Evolutionary conservation across 1,140 invertebrate genomes (phyloP).

Genomic region (Zophobas atratus): DNA sequence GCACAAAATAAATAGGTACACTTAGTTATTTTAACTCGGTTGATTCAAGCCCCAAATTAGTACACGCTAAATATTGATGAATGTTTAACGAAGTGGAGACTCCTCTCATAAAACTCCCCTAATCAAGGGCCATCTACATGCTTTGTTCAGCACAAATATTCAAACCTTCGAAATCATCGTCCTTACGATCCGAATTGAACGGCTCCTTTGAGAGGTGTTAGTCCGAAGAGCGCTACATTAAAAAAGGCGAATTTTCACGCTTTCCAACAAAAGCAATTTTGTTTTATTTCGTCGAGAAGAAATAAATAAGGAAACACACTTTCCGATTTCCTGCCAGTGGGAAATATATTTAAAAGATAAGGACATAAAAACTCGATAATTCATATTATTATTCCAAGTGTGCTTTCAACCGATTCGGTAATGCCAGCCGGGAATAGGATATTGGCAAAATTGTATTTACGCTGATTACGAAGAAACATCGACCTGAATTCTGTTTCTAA

Average conservation of each 20-base stretch:
- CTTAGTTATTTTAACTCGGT: slow-evolving; percentile 6
- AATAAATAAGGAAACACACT: slow-evolving; percentile 35
- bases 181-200: slow-evolving; percentile 30
- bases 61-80: slow-evolving; percentile 1
- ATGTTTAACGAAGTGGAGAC: slow-evolving; percentile 6
- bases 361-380: slow-evolving; percentile 12
- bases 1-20: slow-evolving; percentile 15
- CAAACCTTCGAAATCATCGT: slow-evolving; percentile 35
- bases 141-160: slow-evolving; percentile 9
- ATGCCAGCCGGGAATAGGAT: neutral
- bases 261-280: slow-evolving; percentile 37
- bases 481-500: no score
- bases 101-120: neutral
- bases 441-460: neutral
- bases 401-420: neutral
- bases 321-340: slow-evolving; percentile 13
- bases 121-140: slow-evolving; percentile 11
- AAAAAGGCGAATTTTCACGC: slow-evolving; percentile 31
- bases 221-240: slow-evolving; percentile 31
- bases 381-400: slow-evolving; percentile 8
- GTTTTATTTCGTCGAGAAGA: slow-evolving; percentile 30
- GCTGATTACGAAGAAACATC: neutral
- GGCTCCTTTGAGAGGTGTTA: slow-evolving; percentile 38
- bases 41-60: slow-evolving; percentile 1
- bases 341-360: slow-evolving; percentile 23